phyloP scores from a whole-genome alignment of 2,888 invertebrate genomes.

The Tetragonula carbonaria region DNA sequence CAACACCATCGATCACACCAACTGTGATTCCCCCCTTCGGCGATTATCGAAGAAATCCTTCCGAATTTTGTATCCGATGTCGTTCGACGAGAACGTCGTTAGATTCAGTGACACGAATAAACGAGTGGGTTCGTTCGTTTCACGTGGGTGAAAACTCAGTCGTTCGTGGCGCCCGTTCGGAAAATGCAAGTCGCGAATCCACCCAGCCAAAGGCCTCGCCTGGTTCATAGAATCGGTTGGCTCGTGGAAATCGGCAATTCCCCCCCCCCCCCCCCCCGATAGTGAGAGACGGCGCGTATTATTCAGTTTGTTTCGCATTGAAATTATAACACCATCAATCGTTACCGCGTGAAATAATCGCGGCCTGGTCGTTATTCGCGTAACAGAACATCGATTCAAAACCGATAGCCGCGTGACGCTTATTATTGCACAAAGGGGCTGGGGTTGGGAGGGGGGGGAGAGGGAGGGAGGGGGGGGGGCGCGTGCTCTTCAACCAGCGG shows the following conservation, averaged over 20 bases:
- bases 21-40: background rate
- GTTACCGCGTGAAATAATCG: constrained; percentile 33
- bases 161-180: too few species aligned
- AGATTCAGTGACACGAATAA: constrained; percentile 41
- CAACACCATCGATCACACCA: background rate
- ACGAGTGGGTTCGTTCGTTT: constrained; percentile 21
- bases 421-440: constrained; percentile 58
- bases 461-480: too few species aligned
- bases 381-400: constrained; percentile 37
- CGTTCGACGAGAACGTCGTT: constrained; percentile 24
- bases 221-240: constrained; percentile 41
- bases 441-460: too few species aligned
- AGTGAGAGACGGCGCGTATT: constrained; percentile 13
- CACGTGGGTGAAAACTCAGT: too few species aligned
- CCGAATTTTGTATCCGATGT: background rate
- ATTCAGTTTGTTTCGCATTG: constrained; percentile 36
- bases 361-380: constrained; percentile 40
- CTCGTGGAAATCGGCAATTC: constrained; percentile 50
- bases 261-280: background rate
- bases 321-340: constrained; percentile 54
- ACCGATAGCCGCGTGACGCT: constrained; percentile 53
- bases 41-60: constrained; percentile 3
- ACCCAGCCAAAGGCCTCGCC: too few species aligned
- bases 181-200: too few species aligned
- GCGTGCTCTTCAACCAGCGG: background rate